These are phyloP conservation scores for Cotesia vestalis DNA, from an alignment of 1,140 invertebrate species.

Conservation along the genomic window DNA sequence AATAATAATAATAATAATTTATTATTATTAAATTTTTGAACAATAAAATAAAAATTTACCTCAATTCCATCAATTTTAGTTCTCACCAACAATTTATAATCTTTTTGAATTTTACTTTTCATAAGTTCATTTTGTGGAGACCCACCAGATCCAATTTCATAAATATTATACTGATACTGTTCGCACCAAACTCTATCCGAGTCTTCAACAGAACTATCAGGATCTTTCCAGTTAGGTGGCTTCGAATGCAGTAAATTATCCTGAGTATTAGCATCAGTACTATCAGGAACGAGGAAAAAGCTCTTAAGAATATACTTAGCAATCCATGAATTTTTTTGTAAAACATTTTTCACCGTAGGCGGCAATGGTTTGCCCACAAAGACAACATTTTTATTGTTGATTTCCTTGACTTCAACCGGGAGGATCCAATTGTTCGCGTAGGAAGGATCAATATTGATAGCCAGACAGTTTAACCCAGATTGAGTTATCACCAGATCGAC, in stretches of 20 bases:
- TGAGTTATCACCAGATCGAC: conserved; percentile 64
- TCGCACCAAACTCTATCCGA: neutral
- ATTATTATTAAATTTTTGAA: conserved; percentile 3
- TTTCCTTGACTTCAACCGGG: conserved; percentile 58
- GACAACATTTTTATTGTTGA: conserved; percentile 56
- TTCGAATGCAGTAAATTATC: conserved; percentile 21
- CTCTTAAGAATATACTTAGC: conserved; percentile 58
- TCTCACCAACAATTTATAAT: conserved; percentile 61
- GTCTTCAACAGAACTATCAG: conserved; percentile 4
- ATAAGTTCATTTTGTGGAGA: conserved; percentile 49
- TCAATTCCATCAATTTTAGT: conserved; percentile 60
- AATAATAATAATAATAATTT: no score
- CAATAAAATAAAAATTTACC: conserved; percentile 45
- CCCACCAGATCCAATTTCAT: conserved; percentile 55
- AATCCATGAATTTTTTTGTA: conserved; percentile 56
- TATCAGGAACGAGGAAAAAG: neutral
- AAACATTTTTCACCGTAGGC: conserved; percentile 44
- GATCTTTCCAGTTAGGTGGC: neutral
- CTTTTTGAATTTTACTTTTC: conserved; percentile 48
- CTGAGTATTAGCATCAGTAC: neutral
- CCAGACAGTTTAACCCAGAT: conserved; percentile 60
- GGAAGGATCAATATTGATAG: conserved; percentile 53
- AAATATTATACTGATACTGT: conserved; percentile 58
- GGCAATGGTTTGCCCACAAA: conserved; percentile 64
- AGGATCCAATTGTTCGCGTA: conserved; percentile 58